Percentiles rank a stretch among this genome's conserved stretches.
phyloP scores from a whole-genome alignment of 2,797 vertebrate genomes.

The Varecia variegata region DNA sequence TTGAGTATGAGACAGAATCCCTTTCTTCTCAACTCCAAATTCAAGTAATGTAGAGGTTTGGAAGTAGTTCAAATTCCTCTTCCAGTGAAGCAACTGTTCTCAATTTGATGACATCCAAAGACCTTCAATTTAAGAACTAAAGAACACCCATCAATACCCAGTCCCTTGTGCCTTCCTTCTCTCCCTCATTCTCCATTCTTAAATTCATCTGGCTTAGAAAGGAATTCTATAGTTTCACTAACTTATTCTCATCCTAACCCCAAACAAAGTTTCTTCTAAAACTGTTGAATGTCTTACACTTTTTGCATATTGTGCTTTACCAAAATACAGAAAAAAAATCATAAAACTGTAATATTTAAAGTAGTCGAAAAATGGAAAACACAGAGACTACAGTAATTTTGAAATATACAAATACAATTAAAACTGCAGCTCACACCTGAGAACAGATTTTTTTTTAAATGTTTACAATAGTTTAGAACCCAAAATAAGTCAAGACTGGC shows the following conservation, averaged over 20 bases:
- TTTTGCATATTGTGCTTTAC: not conserved
- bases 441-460: not conserved
- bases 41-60: conserved; percentile 22
- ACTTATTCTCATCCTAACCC: not conserved
- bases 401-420: conserved; percentile 21
- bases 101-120: conserved; percentile 43
- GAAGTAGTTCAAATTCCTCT: conserved; percentile 39
- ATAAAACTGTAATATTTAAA: conserved; percentile 26
- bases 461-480: conserved; percentile 7
- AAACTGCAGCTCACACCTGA: conserved; percentile 41
- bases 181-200: conserved; percentile 31
- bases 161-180: not conserved
- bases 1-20: not conserved
- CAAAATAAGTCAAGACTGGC: not conserved
- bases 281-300: not conserved
- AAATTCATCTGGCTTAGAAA: conserved; percentile 54
- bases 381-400: conserved; percentile 26
- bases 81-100: conserved; percentile 39
- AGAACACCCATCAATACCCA: not conserved
- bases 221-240: not conserved
- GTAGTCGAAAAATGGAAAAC: conserved; percentile 10
- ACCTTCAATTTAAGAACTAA: conserved; percentile 35
- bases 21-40: conserved; percentile 39
- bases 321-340: not conserved
- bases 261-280: conserved; percentile 22